Evolutionary conservation across 2,113 vertebrate species (phyloP), one percentile per base, ranked within the genome.

Genomic region (Antennarius striatus): DNA sequence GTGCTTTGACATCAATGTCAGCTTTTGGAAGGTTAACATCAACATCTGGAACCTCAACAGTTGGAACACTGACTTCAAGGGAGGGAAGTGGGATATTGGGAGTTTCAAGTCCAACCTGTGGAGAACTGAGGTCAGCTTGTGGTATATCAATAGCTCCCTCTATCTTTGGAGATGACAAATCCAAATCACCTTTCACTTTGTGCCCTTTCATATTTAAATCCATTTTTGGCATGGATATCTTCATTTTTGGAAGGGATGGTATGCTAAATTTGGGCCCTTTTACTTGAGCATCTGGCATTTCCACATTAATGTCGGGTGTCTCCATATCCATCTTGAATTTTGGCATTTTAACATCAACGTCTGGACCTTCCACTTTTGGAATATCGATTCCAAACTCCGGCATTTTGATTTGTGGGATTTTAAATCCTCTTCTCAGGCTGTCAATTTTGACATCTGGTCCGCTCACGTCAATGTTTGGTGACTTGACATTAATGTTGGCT

Each of bases 161-260:
- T 22, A 22, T 22, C 22, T 22, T 22, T 22, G 22, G 22, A 22
- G 22, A 22, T 22, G 22, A 22, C 1, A 91, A n/a, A 40, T 91
- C 85, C 0, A 87, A 7, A 3, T 87, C 88, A 1, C 86, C 82
- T 55, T 91, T 89, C 0, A 87, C 0, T 29, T 90, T 92, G 3
- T 91, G 90, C 0, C 81, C 79, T 53, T 90, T 93, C 0, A 94
- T n/a, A 11, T 86, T 83, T 30, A 95, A 12, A 16, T 94, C 92
- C 0, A 94, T 68, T 71, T 72, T 86, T 0, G 89, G 86, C 2
- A 85, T 67, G 1, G 39, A 54, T 0, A 74, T 10, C 0, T 62
- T 56, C 0, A 71, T 71, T 32, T 45, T 71, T 2, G 68, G 48
- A 0, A 81, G 49, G 0, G 3, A n/a, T 42, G 71, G 75, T 60